These are phyloP conservation scores for Hyaena hyaena DNA, from an alignment of 2,113 vertebrate species.

Conservation along the genomic window DNA sequence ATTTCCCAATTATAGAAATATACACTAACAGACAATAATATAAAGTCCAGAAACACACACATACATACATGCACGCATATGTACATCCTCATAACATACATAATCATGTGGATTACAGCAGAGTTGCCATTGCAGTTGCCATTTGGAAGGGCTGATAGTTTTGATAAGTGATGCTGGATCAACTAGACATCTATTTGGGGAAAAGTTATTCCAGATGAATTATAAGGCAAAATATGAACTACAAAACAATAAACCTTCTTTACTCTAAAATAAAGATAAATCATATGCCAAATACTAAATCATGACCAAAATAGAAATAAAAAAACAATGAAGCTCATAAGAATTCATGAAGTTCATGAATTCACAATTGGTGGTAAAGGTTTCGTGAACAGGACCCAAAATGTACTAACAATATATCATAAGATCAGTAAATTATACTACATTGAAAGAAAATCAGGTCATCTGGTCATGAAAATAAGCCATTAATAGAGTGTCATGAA, in stretches of 20 bases:
- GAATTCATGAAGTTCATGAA: neutral
- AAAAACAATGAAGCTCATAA: neutral
- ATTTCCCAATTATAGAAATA: neutral
- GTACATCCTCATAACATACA: neutral
- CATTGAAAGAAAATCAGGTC: neutral
- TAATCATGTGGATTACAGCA: neutral
- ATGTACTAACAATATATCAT: neutral
- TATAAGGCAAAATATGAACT: neutral
- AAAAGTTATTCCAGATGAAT: neutral
- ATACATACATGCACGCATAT: neutral
- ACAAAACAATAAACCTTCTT: neutral
- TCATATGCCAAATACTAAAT: neutral
- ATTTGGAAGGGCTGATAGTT: neutral
- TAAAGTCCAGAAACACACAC: neutral
- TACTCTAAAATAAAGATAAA: neutral
- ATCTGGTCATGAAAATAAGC: neutral
- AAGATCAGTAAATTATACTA: neutral
- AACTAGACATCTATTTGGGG: neutral
- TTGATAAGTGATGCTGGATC: neutral
- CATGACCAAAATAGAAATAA: neutral
- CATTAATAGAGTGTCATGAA: neutral
- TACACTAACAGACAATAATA: neutral
- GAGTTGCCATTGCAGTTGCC: neutral
- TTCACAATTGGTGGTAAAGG: neutral
- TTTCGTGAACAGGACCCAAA: neutral